Evolutionary conservation across 2,113 vertebrate genomes (phyloP).

Genomic region (Dromaius novaehollandiae): DNA sequence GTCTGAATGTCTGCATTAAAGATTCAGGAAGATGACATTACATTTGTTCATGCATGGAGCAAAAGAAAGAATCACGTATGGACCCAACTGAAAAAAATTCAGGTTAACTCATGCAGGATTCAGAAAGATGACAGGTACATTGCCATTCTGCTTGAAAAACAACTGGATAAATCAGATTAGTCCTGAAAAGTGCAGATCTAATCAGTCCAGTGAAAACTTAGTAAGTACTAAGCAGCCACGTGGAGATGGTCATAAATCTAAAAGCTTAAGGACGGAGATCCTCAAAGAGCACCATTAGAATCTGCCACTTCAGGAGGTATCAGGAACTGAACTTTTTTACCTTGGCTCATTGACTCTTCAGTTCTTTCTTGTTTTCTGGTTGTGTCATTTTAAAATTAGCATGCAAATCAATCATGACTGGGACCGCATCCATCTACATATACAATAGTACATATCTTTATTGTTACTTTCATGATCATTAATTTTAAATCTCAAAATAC

Average conservation of each 20-base stretch:
- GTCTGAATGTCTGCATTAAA: background rate
- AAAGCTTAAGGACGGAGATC: background rate
- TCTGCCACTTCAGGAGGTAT: background rate
- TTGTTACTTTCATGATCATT: background rate
- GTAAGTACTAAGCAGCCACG: background rate
- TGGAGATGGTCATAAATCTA: background rate
- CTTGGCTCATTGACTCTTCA: background rate
- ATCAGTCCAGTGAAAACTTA: background rate
- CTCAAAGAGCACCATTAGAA: background rate
- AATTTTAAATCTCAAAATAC: background rate
- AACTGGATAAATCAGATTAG: background rate
- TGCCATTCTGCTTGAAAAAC: background rate
- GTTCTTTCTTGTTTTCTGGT: background rate
- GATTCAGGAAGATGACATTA: background rate
- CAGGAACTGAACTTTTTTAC: background rate
- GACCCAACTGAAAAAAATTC: background rate
- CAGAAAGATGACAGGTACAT: background rate
- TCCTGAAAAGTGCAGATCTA: background rate
- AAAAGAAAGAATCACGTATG: background rate
- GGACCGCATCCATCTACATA: background rate
- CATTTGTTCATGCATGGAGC: background rate
- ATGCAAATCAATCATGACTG: background rate
- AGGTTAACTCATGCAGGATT: background rate
- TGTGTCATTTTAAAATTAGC: background rate
- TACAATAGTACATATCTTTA: background rate